A percentile compares a stretch with the other conserved stretches of the same genome.
phyloP scores from a whole-genome alignment of 2,797 vertebrate species.

The Serranus cabrilla region DNA sequence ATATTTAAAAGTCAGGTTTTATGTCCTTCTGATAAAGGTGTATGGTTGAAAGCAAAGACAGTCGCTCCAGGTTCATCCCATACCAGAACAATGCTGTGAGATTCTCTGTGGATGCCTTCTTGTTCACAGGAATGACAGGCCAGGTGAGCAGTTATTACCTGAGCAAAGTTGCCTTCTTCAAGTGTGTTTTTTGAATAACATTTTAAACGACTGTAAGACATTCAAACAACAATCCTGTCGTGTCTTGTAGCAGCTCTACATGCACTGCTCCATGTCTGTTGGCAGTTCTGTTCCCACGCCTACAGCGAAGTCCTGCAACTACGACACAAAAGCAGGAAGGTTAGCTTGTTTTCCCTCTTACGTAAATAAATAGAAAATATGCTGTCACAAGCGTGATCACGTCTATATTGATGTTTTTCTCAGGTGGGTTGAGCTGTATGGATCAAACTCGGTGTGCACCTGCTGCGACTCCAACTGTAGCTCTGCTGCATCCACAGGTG shows the following conservation, averaged over 20 bases:
- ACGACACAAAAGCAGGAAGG: constrained; percentile 64
- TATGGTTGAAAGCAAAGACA: constrained; percentile 76
- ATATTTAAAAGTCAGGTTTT: not conserved
- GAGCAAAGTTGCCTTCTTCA: not conserved
- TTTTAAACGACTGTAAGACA: not conserved
- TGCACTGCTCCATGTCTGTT: constrained; percentile 83
- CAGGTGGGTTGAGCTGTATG: constrained; percentile 84
- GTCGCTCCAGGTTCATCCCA: constrained; percentile 76
- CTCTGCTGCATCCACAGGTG: constrained; percentile 62
- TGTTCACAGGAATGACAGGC: constrained; percentile 65
- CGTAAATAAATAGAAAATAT: not conserved
- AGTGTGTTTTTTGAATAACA: not conserved
- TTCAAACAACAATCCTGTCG: not conserved
- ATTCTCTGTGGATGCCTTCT: constrained; percentile 81
- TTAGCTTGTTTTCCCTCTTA: constrained; percentile 28
- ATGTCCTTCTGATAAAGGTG: constrained; percentile 69
- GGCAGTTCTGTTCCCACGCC: constrained; percentile 53
- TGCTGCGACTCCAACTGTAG: constrained; percentile 82
- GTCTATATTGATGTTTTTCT: not conserved
- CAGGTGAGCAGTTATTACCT: constrained; percentile 63
- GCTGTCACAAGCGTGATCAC: not conserved
- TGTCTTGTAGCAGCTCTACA: constrained; percentile 74
- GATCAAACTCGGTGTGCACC: constrained; percentile 65
- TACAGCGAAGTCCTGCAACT: constrained; percentile 83
- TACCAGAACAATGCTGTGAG: constrained; percentile 70